phyloP scores from a whole-genome alignment of 2,113 vertebrate species.

The Festucalex cinctus region DNA sequence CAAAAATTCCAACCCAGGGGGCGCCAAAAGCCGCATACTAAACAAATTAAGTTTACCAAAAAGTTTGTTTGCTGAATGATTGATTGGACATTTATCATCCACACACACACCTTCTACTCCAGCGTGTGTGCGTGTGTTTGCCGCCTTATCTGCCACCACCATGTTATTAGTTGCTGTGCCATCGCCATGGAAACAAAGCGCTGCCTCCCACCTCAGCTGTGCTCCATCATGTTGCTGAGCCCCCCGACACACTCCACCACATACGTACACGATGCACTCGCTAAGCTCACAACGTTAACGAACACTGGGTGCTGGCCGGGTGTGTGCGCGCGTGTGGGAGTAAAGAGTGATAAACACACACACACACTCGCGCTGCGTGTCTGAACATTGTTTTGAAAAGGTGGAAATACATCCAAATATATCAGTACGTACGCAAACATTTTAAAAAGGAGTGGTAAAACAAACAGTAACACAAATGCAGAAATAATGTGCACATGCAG shows the following conservation, averaged over 20 bases:
- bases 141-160: conserved; percentile 66
- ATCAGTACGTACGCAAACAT: no score
- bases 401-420: no score
- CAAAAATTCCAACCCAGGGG: no score
- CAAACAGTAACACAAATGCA: background rate
- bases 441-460: no score
- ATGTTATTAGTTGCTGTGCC: conserved; percentile 75
- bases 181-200: conserved; percentile 75
- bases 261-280: background rate
- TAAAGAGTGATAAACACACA: conserved; percentile 3
- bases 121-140: conserved; percentile 43
- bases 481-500: background rate
- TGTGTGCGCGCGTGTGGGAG: background rate
- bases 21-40: no score
- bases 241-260: conserved; percentile 5
- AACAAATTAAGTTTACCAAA: background rate
- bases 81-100: conserved; percentile 6
- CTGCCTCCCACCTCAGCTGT: conserved; percentile 47
- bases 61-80: background rate
- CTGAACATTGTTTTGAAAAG: no score
- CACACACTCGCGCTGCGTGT: background rate
- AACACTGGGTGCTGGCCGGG: background rate
- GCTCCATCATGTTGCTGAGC: conserved; percentile 67
- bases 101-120: background rate
- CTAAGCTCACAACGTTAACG: background rate